Base-by-base conservation (phyloP, 2,888 invertebrate genomes). In the Agrotis clavis region DNA sequence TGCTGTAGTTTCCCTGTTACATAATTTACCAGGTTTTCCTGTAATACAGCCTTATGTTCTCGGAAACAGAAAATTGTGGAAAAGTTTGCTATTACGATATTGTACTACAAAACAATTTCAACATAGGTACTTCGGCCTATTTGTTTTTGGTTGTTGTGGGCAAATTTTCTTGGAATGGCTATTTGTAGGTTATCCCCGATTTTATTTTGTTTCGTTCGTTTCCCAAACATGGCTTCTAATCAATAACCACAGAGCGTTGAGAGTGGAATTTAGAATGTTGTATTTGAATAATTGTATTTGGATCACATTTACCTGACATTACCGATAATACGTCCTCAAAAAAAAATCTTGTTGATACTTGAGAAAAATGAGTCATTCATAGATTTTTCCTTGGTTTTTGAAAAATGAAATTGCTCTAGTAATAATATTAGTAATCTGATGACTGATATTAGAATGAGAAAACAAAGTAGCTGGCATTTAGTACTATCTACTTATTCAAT, bases 1-100 rank as follows among this genome's bases (percentile, higher is more conserved):
- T 79, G 79, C 79, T 73, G 79, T 77, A 81, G 67, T 72, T 72
- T 76, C 16, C 65, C 60, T 56, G 62, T 79, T 77, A 81, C 67
- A 77, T 81, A 81, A 81, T 81, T 73, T 67, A 72, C 19, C 68
- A 61, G 65, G 25, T 50, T 69, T 72, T 63, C 65, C 45, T 50
- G n/a, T 48, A 21, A 64, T 62, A 67, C 48, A 53, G 25, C 54
- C 41, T 54, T 63, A 47, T 21, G 19, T 53, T 57, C 45, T 59
- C 25, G 14, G 35, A 68, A 21, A 18, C 56, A 11, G 60, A 19
- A 68, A 64, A 51, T 56, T 3, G 6, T 54, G 16, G n/a, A 19
- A 57, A n/a, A 64, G n/a, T 25, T 71, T 48, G n/a, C 57, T 64
- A 57, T 63, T 14, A 41, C 14, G 35, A 57, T 13, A 51, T 47